These are phyloP conservation scores for Nezara viridula DNA, from an alignment of 2,888 invertebrate genomes.

Conservation along the genomic window DNA sequence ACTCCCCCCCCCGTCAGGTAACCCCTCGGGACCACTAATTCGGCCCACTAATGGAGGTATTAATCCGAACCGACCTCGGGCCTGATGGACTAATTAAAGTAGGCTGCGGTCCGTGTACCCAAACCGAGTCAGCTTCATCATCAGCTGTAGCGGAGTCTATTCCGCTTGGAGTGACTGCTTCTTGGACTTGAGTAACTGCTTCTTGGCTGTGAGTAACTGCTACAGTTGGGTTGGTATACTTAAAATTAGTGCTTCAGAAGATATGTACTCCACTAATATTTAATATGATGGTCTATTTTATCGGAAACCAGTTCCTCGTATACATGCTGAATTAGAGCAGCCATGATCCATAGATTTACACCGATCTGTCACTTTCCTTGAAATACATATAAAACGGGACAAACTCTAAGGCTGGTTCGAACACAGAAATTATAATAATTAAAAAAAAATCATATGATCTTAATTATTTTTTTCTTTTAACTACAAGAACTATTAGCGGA, in stretches of 20 bases:
- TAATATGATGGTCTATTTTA: too few relatives aligned
- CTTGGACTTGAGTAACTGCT: not conserved
- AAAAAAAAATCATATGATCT: too few relatives aligned
- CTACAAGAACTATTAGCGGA: too few relatives aligned
- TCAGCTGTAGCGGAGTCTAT: not conserved
- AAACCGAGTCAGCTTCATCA: not conserved
- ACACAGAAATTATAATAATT: too few relatives aligned
- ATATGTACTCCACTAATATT: too few relatives aligned
- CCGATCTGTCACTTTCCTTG: too few relatives aligned
- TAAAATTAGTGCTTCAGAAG: not conserved
- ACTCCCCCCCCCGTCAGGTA: not conserved
- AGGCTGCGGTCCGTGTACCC: not conserved
- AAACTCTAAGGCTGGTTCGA: too few relatives aligned
- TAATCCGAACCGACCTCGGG: slow-evolving; percentile 25
- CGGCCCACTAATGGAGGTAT: slow-evolving; percentile 43
- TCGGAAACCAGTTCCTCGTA: too few relatives aligned
- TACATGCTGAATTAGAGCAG: too few relatives aligned
- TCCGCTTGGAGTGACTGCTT: not conserved
- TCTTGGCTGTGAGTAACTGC: not conserved
- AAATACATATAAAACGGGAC: too few relatives aligned
- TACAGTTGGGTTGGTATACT: not conserved
- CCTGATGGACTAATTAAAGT: slow-evolving; percentile 51
- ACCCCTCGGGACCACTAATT: slow-evolving; percentile 26
- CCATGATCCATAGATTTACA: too few relatives aligned
- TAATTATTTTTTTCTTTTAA: too few relatives aligned